Evolutionary conservation across 2,888 invertebrate species (phyloP).

Genomic region (Trissoscelio sp.): DNA sequence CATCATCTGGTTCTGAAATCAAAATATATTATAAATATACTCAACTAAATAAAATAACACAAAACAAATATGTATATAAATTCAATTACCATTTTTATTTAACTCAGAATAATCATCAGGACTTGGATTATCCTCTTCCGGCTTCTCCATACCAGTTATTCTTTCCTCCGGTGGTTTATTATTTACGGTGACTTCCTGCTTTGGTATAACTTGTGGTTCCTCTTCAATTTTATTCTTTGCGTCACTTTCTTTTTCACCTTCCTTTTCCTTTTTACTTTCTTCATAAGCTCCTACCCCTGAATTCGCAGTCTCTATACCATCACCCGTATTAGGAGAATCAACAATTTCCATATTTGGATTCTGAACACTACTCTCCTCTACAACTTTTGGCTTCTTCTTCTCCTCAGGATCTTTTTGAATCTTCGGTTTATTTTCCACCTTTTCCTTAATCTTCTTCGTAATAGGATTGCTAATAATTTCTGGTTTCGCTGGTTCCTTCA

Average conservation of each 20-base stretch:
- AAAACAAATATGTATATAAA: no score
- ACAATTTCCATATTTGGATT: background rate
- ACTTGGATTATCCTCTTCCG: background rate
- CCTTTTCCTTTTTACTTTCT: background rate
- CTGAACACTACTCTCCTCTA: background rate
- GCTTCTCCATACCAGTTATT: background rate
- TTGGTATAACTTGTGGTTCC: background rate
- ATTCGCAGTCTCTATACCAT: no score
- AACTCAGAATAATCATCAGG: no score
- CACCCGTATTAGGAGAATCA: background rate
- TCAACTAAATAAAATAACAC: background rate
- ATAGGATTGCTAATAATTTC: background rate
- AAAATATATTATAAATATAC: background rate
- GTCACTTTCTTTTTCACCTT: background rate
- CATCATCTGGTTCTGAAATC: constrained; percentile 20
- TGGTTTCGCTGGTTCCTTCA: background rate
- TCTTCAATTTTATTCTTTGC: background rate
- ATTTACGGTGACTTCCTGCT: background rate
- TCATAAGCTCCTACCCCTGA: no score
- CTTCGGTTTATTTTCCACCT: background rate
- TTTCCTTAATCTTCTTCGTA: background rate
- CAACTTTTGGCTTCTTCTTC: background rate
- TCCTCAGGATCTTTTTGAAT: no score
- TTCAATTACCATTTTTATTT: no score
- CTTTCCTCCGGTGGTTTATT: background rate